Evolutionary conservation across 35 echinoderm and acorn worm species (phyloP).

Genomic region (Strongylocentrotus purpuratus): DNA sequence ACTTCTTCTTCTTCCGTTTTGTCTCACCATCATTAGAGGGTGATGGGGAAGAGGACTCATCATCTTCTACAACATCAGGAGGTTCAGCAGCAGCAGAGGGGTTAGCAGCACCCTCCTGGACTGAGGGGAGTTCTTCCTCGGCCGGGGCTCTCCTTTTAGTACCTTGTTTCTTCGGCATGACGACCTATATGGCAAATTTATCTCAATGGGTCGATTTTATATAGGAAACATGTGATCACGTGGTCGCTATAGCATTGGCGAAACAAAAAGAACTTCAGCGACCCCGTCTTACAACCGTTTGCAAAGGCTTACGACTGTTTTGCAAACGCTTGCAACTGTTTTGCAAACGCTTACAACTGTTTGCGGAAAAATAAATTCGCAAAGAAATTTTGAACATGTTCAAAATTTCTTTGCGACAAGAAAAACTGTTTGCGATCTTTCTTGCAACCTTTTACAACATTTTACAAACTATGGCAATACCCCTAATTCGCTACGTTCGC

Average conservation of each 20-base stretch:
- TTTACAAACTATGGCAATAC: no score
- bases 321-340: background rate
- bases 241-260: conserved; percentile 30
- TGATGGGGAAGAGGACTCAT: conserved; percentile 39
- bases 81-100: conserved; percentile 29
- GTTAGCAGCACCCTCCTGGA: conserved; percentile 36
- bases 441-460: no score
- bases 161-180: conserved; percentile 37
- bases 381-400: conserved; percentile 12
- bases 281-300: conserved; percentile 24
- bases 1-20: no score
- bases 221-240: background rate
- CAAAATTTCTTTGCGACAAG: no score
- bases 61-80: conserved; percentile 3
- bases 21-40: background rate
- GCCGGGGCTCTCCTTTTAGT: background rate
- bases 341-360: background rate
- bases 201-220: conserved; percentile 46
- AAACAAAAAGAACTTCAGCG: background rate
- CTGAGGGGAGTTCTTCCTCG: conserved; percentile 32
- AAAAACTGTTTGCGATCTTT: no score
- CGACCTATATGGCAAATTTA: conserved; percentile 5
- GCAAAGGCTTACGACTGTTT: conserved; percentile 34
- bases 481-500: no score
- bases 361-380: background rate